Evolutionary conservation across 2,113 vertebrate genomes (phyloP).

Genomic region (Suricata suricatta): DNA sequence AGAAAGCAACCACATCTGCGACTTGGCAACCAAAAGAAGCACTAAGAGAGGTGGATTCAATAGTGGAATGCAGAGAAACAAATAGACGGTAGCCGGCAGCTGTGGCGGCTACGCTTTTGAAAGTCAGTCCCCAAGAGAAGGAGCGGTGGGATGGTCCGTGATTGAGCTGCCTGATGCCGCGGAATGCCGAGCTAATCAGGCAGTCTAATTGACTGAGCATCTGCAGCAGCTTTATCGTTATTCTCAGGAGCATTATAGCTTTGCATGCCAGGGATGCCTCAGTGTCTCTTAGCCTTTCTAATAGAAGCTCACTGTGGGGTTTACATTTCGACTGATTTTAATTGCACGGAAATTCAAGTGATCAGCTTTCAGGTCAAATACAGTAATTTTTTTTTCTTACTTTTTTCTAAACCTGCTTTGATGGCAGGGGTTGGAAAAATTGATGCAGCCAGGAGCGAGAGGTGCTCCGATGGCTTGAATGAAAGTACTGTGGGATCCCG

Average conservation of each 20-base stretch:
- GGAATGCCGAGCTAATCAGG: slow-evolving; percentile 71
- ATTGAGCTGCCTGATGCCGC: neutral
- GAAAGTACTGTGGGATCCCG: neutral
- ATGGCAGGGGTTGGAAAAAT: neutral
- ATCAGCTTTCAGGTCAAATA: slow-evolving; percentile 45
- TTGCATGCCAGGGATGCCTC: slow-evolving; percentile 45
- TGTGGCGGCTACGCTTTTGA: neutral
- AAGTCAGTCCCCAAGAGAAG: neutral
- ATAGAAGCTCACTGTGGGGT: slow-evolving; percentile 46
- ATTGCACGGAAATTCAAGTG: slow-evolving; percentile 48
- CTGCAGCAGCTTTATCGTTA: slow-evolving; percentile 60
- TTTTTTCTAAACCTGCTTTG: neutral
- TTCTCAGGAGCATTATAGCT: slow-evolving; percentile 60
- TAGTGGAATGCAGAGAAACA: neutral
- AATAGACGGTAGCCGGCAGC: neutral
- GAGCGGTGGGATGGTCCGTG: neutral
- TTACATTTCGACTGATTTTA: slow-evolving; percentile 53
- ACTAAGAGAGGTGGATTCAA: slow-evolving; percentile 32
- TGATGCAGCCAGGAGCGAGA: neutral
- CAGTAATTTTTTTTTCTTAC: neutral
- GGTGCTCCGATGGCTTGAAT: neutral
- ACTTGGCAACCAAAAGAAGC: slow-evolving; percentile 41
- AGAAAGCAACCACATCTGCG: slow-evolving; percentile 57
- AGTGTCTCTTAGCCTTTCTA: slow-evolving; percentile 36
- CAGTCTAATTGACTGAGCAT: slow-evolving; percentile 70